A percentile compares a stretch with the other conserved stretches of the same genome.
Evolutionary conservation across 2,113 vertebrate species (phyloP).

Genomic region (Podocnemis expansa): DNA sequence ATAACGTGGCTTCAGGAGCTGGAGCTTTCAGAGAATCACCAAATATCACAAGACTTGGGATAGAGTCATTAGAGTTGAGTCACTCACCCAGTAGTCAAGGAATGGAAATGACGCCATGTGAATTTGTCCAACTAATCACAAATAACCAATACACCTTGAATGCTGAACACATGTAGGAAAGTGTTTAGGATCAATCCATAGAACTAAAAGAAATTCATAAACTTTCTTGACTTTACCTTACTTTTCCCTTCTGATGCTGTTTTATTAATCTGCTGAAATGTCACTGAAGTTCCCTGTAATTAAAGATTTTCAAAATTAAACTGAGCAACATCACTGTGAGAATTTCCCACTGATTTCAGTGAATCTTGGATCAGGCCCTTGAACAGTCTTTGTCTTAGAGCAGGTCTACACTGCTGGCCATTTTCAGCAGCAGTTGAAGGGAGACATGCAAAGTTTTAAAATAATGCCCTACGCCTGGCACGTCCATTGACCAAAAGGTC

Average conservation of each 20-base stretch:
- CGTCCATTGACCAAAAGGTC: too few species aligned
- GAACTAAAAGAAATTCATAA: not conserved
- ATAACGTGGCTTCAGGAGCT: not conserved
- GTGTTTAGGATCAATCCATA: not conserved
- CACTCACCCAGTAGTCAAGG: not conserved
- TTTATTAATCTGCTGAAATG: not conserved
- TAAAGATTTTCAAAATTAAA: not conserved
- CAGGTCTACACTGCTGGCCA: too few species aligned
- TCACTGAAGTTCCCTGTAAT: not conserved
- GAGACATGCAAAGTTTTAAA: too few species aligned
- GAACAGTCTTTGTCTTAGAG: not conserved
- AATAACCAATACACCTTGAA: not conserved
- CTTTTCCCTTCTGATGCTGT: not conserved
- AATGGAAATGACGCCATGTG: not conserved
- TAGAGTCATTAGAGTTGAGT: not conserved
- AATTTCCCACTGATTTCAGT: not conserved
- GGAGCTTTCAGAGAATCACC: not conserved
- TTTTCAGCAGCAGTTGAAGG: too few species aligned
- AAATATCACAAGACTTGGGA: not conserved
- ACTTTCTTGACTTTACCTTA: not conserved
- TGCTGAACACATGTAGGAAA: not conserved
- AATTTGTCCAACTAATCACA: not conserved
- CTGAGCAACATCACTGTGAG: not conserved
- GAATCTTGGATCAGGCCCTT: not conserved
- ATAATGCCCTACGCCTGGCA: too few species aligned